Conservation (phyloP, 2,888 invertebrate species). For the Protodeltote pygarga region DNA sequence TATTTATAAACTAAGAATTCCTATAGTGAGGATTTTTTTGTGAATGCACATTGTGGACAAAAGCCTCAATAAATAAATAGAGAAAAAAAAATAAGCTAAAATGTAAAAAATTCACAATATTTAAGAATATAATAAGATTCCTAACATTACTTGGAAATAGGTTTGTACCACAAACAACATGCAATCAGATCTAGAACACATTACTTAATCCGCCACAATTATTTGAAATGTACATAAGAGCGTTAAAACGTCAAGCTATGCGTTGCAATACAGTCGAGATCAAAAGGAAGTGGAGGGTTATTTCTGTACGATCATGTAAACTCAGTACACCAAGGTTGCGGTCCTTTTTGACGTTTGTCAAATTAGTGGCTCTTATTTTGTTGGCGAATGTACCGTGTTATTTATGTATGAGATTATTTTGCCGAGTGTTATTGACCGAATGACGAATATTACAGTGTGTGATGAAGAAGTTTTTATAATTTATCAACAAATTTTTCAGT, state of each 20-base stretch:
- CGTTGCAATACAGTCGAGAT: constrained; percentile 44
- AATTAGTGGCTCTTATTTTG: constrained; percentile 52
- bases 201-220: constrained; percentile 30
- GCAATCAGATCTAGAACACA: no score
- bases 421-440: constrained; percentile 31
- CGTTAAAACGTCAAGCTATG: constrained; percentile 26
- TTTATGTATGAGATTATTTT: constrained; percentile 39
- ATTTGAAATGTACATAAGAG: constrained; percentile 24
- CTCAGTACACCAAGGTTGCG: constrained; percentile 65
- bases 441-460: constrained; percentile 26
- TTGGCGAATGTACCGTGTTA: constrained; percentile 40
- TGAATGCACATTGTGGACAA: no score
- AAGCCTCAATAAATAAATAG: no score
- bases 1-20: no score
- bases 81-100: no score
- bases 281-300: constrained; percentile 63
- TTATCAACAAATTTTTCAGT: no score
- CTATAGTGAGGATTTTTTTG: no score
- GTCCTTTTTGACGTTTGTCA: constrained; percentile 63
- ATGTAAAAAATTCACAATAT: no score
- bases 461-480: constrained; percentile 15
- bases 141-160: constrained; percentile 22
- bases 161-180: no score
- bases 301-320: constrained; percentile 64
- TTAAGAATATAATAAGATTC: no score